Evolutionary conservation across 1,140 invertebrate species (phyloP).

Genomic region (Bombus difficillimus): DNA sequence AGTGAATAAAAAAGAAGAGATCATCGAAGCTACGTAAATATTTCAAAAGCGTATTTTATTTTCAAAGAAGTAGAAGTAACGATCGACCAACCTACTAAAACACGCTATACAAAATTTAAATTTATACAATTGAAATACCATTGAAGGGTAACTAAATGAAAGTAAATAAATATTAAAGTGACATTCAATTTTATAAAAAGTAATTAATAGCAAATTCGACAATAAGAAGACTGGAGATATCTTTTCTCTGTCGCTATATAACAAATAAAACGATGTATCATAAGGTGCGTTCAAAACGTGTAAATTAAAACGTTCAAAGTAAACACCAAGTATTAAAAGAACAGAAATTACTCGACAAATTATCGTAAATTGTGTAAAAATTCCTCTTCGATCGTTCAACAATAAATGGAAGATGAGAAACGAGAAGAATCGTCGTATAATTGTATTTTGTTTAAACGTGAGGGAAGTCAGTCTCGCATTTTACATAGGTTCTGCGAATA

Average conservation of each 20-base stretch:
- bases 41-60: too few relatives aligned
- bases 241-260: too few relatives aligned
- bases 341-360: neutral
- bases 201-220: neutral
- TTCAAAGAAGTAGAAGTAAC: too few relatives aligned
- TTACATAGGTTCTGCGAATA: neutral
- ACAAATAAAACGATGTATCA: too few relatives aligned
- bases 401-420: neutral
- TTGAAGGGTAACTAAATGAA: neutral
- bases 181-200: neutral
- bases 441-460: neutral
- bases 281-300: too few relatives aligned
- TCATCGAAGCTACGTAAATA: too few relatives aligned
- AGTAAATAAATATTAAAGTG: neutral
- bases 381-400: too few relatives aligned
- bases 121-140: neutral
- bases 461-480: neutral
- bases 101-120: neutral
- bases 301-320: neutral
- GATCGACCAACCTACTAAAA: too few relatives aligned
- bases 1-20: neutral
- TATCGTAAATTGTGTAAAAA: neutral
- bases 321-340: neutral
- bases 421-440: neutral
- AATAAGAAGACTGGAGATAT: too few relatives aligned